phyloP scores from a whole-genome alignment of 2,888 invertebrate species.

The Microctonus brassicae region DNA sequence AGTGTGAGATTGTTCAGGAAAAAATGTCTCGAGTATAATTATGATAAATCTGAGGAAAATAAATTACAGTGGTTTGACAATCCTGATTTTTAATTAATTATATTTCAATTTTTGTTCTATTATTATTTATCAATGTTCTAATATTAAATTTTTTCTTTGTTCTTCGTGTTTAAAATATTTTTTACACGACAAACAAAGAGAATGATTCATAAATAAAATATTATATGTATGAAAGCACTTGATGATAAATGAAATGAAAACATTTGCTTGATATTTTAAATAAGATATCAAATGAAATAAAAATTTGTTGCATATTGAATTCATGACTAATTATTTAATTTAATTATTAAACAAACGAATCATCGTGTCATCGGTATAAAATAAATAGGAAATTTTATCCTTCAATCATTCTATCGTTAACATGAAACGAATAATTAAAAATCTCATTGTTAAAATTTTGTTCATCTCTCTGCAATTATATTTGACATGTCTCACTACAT shows the following conservation, averaged over 20 bases:
- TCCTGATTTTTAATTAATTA: conserved; percentile 10
- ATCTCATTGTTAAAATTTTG: not conserved
- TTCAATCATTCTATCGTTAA: not conserved
- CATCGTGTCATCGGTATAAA: not conserved
- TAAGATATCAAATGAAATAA: not conserved
- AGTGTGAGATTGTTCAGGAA: conserved; percentile 36
- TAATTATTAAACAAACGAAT: not conserved
- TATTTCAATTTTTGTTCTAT: not conserved
- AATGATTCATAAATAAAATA: not conserved
- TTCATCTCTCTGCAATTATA: not conserved
- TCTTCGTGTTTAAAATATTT: too few relatives aligned
- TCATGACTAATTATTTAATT: not conserved
- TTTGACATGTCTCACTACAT: not conserved
- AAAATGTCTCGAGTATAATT: conserved; percentile 73
- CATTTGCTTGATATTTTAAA: not conserved
- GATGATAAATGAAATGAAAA: not conserved
- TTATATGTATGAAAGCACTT: not conserved
- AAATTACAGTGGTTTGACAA: conserved; percentile 77
- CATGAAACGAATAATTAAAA: not conserved
- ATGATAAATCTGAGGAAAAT: conserved; percentile 71
- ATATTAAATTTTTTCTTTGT: too few relatives aligned
- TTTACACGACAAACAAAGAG: too few relatives aligned
- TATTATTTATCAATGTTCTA: too few relatives aligned
- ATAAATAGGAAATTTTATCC: not conserved
- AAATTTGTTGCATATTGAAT: not conserved